These are phyloP conservation scores for Harlomillsia oculata DNA, from an alignment of 1,140 invertebrate genomes.

Conservation along the genomic window DNA sequence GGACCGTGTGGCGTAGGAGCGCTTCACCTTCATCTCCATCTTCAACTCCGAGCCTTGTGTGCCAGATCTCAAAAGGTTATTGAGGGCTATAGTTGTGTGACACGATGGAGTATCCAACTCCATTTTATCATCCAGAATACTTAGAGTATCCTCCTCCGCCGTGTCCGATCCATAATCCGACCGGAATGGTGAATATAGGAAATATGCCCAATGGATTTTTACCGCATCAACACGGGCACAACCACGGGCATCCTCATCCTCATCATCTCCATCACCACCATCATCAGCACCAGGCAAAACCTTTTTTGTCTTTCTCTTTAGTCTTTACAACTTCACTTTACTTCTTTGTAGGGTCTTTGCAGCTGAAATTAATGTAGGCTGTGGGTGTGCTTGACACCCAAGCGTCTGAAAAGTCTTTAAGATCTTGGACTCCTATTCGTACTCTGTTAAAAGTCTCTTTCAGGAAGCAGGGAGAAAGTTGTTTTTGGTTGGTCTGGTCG, in stretches of 20 bases:
- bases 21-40: no score
- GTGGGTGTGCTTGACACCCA: no score
- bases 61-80: no score
- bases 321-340: no score
- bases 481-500: neutral
- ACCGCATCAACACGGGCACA: slow-evolving; percentile 29
- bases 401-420: no score
- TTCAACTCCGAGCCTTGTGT: no score
- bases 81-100: no score
- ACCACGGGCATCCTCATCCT: slow-evolving; percentile 35
- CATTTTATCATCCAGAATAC: slow-evolving; percentile 33
- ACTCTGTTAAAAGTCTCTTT: no score
- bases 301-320: neutral
- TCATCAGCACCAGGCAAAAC: slow-evolving; percentile 32
- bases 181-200: slow-evolving; percentile 15
- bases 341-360: slow-evolving; percentile 7
- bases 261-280: slow-evolving; percentile 34
- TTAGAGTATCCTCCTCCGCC: slow-evolving; percentile 36
- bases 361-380: no score
- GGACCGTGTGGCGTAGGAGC: no score
- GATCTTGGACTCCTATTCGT: no score
- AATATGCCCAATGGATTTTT: slow-evolving; percentile 35
- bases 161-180: slow-evolving; percentile 36
- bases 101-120: slow-evolving; percentile 34
- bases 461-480: no score